These are phyloP conservation scores for Nomada fucata DNA, from an alignment of 2,888 invertebrate species.

Conservation along the genomic window DNA sequence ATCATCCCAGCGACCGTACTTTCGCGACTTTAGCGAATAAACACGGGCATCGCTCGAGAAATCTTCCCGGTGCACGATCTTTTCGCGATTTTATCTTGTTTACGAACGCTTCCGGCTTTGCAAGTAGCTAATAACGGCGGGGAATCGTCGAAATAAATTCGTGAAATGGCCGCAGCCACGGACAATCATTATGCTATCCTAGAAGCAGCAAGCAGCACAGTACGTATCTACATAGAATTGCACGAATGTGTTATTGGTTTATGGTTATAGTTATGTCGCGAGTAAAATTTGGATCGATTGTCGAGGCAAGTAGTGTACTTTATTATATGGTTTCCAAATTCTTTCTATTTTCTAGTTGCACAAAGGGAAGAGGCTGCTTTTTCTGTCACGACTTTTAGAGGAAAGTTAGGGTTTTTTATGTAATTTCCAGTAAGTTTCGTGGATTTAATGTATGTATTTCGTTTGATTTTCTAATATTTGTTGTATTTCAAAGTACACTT, in stretches of 20 bases:
- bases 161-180: slow-evolving; percentile 23
- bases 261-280: too few species aligned
- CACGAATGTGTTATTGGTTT: not conserved
- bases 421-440: too few species aligned
- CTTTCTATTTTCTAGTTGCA: too few species aligned
- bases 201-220: not conserved
- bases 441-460: too few species aligned
- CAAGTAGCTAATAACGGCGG: slow-evolving; percentile 53
- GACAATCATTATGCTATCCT: slow-evolving; percentile 42
- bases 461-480: too few species aligned
- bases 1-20: not conserved
- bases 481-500: too few species aligned
- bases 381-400: too few species aligned
- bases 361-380: too few species aligned
- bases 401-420: too few species aligned
- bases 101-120: slow-evolving; percentile 44
- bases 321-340: too few species aligned
- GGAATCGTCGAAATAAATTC: slow-evolving; percentile 53
- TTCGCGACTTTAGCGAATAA: slow-evolving; percentile 30
- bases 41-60: slow-evolving; percentile 16
- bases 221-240: not conserved
- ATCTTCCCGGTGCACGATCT: slow-evolving; percentile 32
- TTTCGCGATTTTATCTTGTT: slow-evolving; percentile 55
- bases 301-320: too few species aligned
- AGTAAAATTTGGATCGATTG: too few species aligned